Evolutionary conservation across 2,888 invertebrate genomes (phyloP).

Genomic region (Amblyjoppa proteus): DNA sequence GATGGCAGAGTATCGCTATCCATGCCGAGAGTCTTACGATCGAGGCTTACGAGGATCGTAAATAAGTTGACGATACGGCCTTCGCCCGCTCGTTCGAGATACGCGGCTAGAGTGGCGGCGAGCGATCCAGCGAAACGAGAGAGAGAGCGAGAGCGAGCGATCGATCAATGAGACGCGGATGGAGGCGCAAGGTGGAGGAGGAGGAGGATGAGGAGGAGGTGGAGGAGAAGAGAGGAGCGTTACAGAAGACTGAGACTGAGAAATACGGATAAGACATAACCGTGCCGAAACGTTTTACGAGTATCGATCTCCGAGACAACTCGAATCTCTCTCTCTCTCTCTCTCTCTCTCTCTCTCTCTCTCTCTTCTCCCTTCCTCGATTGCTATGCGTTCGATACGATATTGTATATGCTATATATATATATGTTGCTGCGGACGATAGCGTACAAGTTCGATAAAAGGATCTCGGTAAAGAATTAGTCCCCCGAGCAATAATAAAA

Average conservation of each 20-base stretch:
- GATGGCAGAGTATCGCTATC: slow-evolving; percentile 65
- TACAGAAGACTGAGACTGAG: slow-evolving; percentile 58
- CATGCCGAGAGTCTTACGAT: slow-evolving; percentile 74
- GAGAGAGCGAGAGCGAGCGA: slow-evolving; percentile 50
- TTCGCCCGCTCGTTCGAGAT: slow-evolving; percentile 76
- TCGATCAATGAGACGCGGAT: slow-evolving; percentile 56
- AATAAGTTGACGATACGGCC: slow-evolving; percentile 81
- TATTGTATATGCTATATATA: slow-evolving; percentile 23
- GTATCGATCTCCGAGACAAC: slow-evolving; percentile 76
- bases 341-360: slow-evolving; percentile 53
- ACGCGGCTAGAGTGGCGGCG: slow-evolving; percentile 66
- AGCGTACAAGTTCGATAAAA: slow-evolving; percentile 14
- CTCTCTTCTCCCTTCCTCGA: slow-evolving; percentile 57
- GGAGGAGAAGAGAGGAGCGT: slow-evolving; percentile 30
- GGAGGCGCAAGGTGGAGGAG: slow-evolving; percentile 18
- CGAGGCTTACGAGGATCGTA: slow-evolving; percentile 81
- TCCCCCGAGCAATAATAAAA: background rate
- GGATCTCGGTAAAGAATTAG: slow-evolving; percentile 5
- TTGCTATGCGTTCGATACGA: slow-evolving; percentile 52
- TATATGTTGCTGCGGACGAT: background rate
- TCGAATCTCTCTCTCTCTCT: slow-evolving; percentile 61
- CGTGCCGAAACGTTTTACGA: slow-evolving; percentile 77
- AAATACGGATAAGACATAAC: slow-evolving; percentile 68
- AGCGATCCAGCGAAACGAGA: slow-evolving; percentile 32
- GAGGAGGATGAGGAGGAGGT: background rate